phyloP scores from a whole-genome alignment of 2,113 vertebrate genomes.

The Archocentrus centrarchus region DNA sequence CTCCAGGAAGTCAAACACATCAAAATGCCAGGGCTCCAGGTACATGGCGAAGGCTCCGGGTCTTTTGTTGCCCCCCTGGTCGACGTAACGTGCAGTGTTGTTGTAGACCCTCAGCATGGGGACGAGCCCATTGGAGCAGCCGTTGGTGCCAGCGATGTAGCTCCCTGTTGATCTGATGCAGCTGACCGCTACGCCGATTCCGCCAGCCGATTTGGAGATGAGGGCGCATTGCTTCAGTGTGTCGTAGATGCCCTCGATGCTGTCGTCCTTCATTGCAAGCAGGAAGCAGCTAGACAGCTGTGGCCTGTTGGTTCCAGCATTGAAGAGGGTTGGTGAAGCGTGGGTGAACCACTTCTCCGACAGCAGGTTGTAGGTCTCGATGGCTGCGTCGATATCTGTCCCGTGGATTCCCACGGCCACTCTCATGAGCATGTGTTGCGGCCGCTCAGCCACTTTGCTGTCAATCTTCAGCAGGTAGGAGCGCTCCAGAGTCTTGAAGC shows the following conservation, averaged over 20 bases:
- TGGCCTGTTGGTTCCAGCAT: constrained; percentile 94
- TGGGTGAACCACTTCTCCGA: constrained; percentile 98
- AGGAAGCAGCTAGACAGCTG: constrained; percentile 98
- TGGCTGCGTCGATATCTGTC: constrained; percentile 88
- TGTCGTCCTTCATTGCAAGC: constrained; percentile 98
- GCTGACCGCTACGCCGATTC: constrained; percentile 95
- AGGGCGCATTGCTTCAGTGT: constrained; percentile 97
- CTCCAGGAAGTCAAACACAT: constrained; percentile 97
- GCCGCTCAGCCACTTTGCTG: constrained; percentile 95
- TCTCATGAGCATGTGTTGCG: constrained; percentile 98
- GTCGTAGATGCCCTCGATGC: constrained; percentile 98
- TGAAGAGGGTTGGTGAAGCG: constrained; percentile 97
- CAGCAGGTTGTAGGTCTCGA: constrained; percentile 96
- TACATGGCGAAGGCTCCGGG: constrained; percentile 99
- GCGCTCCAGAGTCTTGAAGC: constrained; percentile 97
- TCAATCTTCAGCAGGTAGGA: constrained; percentile 97
- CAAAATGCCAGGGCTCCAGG: constrained; percentile 96
- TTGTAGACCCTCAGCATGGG: constrained; percentile 98
- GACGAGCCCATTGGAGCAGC: constrained; percentile 96
- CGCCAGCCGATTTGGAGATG: constrained; percentile 97
- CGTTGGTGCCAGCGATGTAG: constrained; percentile 98
- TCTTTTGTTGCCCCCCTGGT: constrained; percentile 98
- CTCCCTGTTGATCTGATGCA: constrained; percentile 96
- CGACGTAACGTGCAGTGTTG: constrained; percentile 96
- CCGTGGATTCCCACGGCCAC: constrained; percentile 94